These are phyloP conservation scores for Anthophora plumipes DNA, from an alignment of 2,888 invertebrate species.

Conservation along the genomic window DNA sequence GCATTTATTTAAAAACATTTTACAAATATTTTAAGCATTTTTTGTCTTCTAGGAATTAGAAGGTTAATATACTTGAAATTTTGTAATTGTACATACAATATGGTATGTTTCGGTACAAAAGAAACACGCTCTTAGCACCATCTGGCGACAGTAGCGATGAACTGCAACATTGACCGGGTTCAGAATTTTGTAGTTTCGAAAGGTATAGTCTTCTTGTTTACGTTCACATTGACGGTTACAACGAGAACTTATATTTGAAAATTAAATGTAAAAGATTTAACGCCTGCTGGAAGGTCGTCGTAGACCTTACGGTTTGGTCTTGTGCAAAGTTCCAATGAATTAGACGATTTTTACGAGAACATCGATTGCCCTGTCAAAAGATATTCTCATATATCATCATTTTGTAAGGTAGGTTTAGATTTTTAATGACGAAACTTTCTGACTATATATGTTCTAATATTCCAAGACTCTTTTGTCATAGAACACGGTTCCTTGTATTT, in stretches of 20 bases:
- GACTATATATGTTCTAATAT: background rate
- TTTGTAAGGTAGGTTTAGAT: conserved; percentile 64
- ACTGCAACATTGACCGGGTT: conserved; percentile 63
- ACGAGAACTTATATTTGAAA: conserved; percentile 78
- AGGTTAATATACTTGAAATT: background rate
- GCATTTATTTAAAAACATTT: background rate
- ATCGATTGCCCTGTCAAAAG: conserved; percentile 47
- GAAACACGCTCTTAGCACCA: conserved; percentile 50
- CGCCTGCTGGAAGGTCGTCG: conserved; percentile 67
- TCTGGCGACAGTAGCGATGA: conserved; percentile 33
- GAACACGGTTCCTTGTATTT: background rate
- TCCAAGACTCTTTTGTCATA: background rate
- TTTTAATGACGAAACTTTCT: conserved; percentile 42
- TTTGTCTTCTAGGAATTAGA: background rate
- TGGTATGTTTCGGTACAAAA: conserved; percentile 38
- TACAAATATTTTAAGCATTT: background rate
- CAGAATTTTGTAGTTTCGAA: conserved; percentile 62
- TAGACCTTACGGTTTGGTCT: conserved; percentile 13
- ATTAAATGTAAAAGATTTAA: conserved; percentile 73
- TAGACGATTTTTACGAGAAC: conserved; percentile 36
- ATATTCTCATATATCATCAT: conserved; percentile 38
- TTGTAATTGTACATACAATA: conserved; percentile 5
- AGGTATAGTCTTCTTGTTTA: conserved; percentile 72
- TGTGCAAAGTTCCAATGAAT: conserved; percentile 31
- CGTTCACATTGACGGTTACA: conserved; percentile 78